Percentiles rank a stretch among this genome's conserved stretches.
Evolutionary conservation across 2,113 vertebrate genomes (phyloP).

Genomic region (Neopipo cinnamomea): DNA sequence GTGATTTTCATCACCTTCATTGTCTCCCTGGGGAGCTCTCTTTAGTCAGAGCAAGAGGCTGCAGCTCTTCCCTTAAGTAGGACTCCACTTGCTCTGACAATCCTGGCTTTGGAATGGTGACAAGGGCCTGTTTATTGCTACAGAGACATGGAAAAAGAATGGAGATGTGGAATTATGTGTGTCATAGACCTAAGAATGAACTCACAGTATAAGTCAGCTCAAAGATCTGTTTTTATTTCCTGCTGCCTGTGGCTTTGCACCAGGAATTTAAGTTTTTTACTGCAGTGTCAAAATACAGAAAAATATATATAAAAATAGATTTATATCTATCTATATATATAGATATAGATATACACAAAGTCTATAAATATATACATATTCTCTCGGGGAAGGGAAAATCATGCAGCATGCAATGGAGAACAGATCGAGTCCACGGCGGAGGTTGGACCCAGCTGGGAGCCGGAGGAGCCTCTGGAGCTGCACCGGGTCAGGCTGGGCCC

Average conservation of each 20-base stretch:
- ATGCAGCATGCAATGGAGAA: not conserved
- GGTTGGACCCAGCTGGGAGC: not conserved
- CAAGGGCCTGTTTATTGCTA: not conserved
- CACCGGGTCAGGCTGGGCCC: no score
- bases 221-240: not conserved
- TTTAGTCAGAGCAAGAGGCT: constrained; percentile 56
- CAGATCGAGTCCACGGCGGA: not conserved
- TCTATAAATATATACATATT: not conserved
- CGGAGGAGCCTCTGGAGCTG: not conserved
- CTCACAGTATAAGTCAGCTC: not conserved
- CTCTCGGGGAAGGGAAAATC: not conserved
- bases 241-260: not conserved
- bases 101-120: constrained; percentile 70
- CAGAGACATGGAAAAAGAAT: not conserved
- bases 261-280: not conserved
- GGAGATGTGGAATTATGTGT: not conserved
- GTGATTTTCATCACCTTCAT: not conserved
- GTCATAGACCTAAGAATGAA: not conserved
- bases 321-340: not conserved
- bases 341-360: no score
- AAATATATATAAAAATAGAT: not conserved
- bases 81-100: constrained; percentile 76
- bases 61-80: constrained; percentile 76
- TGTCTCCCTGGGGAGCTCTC: constrained; percentile 10
- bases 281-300: not conserved